Base-by-base conservation (phyloP, 2,888 invertebrate species). In the Erynnis tages region DNA sequence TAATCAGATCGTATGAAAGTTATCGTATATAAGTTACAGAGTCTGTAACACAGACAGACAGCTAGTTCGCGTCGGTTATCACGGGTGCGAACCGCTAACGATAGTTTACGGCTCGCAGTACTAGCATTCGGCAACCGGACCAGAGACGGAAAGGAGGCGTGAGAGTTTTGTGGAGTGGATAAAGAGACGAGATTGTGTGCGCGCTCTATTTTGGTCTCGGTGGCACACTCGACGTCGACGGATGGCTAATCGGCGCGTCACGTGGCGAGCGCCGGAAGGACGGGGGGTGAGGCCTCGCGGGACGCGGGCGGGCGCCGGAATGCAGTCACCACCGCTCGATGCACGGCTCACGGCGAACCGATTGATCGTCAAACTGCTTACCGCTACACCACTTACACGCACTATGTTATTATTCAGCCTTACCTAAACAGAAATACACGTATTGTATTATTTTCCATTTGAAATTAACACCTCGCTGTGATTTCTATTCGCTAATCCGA, bases 161-260 rank as follows among this genome's bases (percentile, higher is more conserved):
- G 70, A 73, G 73, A 79, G 74, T 76, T 71, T 73, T 71, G 77
- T 69, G 68, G 70, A 73, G 73, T 70, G 71, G 74, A 77, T 76
- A 75, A 79, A 75, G 77, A 76, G 73, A 76, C 70, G 71, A 76
- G 73, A 76, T 78, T 70, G 76, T 78, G 72, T 76, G 78, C 74
- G 76, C 76, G 82, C 82, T 87, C 85, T 87, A 88, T 87, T 87
- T 87, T 78, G 82, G 85, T 87, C 79, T 79, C 79, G 76, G 83
- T 83, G 79, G 84, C 84, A 82, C 82, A 82, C 79, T 84, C 83
- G 74, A 77, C 79, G 73, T 84, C 83, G 74, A 77, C 79, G 73
- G 86, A 76, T 79, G 73, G 86, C 87, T 88, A 86, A 88, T 88
- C 87, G 85, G 71, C 79, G 73, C 79, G 86, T 86, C 87, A 87